phyloP scores from a whole-genome alignment of 2,113 vertebrate species.

The Phodopus roborovskii region DNA sequence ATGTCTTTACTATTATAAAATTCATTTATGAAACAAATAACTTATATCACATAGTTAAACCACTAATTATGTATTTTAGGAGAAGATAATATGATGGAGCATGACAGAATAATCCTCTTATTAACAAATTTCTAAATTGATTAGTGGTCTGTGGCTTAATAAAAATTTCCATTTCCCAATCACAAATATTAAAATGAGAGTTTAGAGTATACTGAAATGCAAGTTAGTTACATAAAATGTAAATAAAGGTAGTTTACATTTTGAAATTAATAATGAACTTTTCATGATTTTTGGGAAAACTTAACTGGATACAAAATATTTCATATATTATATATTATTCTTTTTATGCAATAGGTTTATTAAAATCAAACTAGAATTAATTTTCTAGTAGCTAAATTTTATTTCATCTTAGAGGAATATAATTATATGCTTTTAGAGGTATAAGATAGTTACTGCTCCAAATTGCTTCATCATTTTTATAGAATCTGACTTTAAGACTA shows the following conservation, averaged over 20 bases:
- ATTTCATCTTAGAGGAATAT: constrained; percentile 11
- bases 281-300: not conserved
- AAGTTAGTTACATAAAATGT: not conserved
- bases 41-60: constrained; percentile 45
- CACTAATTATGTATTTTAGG: constrained; percentile 50
- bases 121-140: not conserved
- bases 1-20: constrained; percentile 45
- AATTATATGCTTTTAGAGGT: not conserved
- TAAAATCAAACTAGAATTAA: not conserved
- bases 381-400: constrained; percentile 18
- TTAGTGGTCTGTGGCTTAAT: not conserved
- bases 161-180: not conserved
- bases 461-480: constrained; percentile 14
- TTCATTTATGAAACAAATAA: not conserved
- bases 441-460: not conserved
- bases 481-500: not conserved
- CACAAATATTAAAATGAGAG: not conserved
- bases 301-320: not conserved
- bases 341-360: not conserved
- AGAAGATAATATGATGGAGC: not conserved
- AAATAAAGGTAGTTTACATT: not conserved
- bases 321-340: not conserved
- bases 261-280: constrained; percentile 9
- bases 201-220: not conserved
- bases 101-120: not conserved